Base-by-base conservation (phyloP, 2,797 vertebrate genomes). In the Enteromius fasciolatus region DNA sequence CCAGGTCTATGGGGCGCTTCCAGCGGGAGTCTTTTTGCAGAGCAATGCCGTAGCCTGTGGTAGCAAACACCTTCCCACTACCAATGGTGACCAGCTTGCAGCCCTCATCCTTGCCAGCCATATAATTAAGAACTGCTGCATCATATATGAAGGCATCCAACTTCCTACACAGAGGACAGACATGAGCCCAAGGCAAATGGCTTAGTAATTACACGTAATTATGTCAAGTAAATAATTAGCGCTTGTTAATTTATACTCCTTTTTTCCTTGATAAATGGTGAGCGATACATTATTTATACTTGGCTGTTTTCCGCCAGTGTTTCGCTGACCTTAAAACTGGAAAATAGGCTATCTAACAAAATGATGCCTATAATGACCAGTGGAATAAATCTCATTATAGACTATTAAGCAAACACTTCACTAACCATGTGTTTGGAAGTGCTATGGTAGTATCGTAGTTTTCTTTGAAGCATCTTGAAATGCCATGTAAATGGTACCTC, bases 21-120 rank as follows among this genome's bases (percentile, higher is more conserved):
- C 98, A 99, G 80, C 91, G 95, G 0, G 98, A 99, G 89, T 96
- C 96, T 91, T 99, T 99, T 93, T 98, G 96, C 91, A 99, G 92
- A 66, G 98, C 98, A 0, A 99, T 99, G 90, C 98, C 98, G 0
- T 99, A 99, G 82, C 98, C 98, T 0, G 98, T 99, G 89, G 98
- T 98, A 86, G 98, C 98, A 18, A 99, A 99, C 87, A 99, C 98
- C 90, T 99, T 99, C 70, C 98, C 98, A 0, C 97, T 98, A 90
- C 98, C 98, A 0, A 99, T 99, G 90, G 98, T 99, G 90, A 99
- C 98, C 93, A 99, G 94, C 90, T 99, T 99, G 93, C 98, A 99
- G 80, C 98, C 98, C 87, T 99, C 98, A 0, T 99, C 98, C 88
- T 99, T 99, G 80, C 98, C 97, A 0, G 98, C 98, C 98, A 99